Base-by-base conservation (phyloP, 1,140 invertebrate species). In the Drosophila arawakana region DNA sequence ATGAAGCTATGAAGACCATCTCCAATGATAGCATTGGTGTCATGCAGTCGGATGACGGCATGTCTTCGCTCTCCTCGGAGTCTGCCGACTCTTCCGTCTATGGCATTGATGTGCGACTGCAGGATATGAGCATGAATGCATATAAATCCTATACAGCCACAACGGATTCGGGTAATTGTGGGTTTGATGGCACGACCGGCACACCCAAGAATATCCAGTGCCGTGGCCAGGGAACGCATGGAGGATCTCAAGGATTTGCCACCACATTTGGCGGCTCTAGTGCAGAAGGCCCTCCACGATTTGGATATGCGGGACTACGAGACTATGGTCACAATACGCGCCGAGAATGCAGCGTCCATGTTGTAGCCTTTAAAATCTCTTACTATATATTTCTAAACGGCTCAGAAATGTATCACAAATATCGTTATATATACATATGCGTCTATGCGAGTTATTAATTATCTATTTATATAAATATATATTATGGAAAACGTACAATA, bases 211-310 rank as follows among this genome's bases (percentile, higher is more conserved):
- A 78, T 90, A 4, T 90, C 84, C 21, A 86, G 71, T 39, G 75
- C 84, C 2, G 79, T 92, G n/a, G 91, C 76, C 2, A 74, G 75
- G 7, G 89, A 92, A 70, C 76, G 91, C 0, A 78, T 70, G 50
- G 85, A 92, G 67, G 91, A 92, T 58, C 75, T 92, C 2, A 91
- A 92, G 58, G 91, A 92, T 37, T 67, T 92, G 47, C 91, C 91
- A 3, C 89, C 91, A 4, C 91, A 92, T 59, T 69, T 92, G 44
- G 91, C 91, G 15, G 78, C 76, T 0, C 60, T 92, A 43, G 91
- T 92, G 8, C 82, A 92, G 37, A 91, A 92, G 41, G 83, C 91
- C 2, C 75, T 92, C 30, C 78, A 92, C 30, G 91, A 92, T 25
- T 66, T 92, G 18, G 91, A 92, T 63, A 73, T 90, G 76, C 71